phyloP scores from a whole-genome alignment of 2,113 vertebrate genomes.

The Cynocephalus volans region DNA sequence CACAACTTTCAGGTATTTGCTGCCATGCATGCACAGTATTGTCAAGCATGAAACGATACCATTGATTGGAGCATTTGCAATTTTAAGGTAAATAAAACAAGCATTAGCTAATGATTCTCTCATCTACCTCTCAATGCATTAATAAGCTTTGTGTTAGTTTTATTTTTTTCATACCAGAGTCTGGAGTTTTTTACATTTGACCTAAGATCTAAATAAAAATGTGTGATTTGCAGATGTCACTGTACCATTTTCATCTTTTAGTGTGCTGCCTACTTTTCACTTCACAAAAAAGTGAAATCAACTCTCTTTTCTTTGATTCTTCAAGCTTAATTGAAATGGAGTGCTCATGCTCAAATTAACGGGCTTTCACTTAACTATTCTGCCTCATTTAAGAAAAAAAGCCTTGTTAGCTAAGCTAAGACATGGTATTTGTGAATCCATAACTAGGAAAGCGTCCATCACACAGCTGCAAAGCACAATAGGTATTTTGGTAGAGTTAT shows the following conservation, averaged over 20 bases:
- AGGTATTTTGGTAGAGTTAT: constrained; percentile 56
- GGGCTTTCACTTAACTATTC: constrained; percentile 69
- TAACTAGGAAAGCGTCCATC: constrained; percentile 62
- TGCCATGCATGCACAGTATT: neutral
- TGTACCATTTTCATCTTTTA: constrained; percentile 46
- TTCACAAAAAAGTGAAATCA: constrained; percentile 73
- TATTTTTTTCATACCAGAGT: neutral
- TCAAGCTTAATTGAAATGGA: constrained; percentile 73
- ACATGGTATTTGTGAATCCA: constrained; percentile 66
- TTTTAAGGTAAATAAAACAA: neutral
- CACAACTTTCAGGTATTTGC: neutral
- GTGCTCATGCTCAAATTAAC: constrained; percentile 57
- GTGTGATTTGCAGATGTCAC: constrained; percentile 36
- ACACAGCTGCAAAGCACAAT: constrained; percentile 58
- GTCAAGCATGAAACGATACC: neutral
- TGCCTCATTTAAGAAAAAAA: constrained; percentile 73
- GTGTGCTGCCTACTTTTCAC: constrained; percentile 52
- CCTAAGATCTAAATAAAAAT: constrained; percentile 63
- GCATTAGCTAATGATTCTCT: neutral
- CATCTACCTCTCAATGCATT: neutral
- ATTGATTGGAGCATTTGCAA: neutral
- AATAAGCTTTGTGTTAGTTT: neutral
- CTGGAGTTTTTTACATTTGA: constrained; percentile 53
- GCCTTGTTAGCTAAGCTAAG: constrained; percentile 76
- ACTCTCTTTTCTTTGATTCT: constrained; percentile 75